A percentile compares a stretch with the other conserved stretches of the same genome.
Conservation (phyloP, 92 coral and sea anemone genomes). For the Porites lobata region DNA sequence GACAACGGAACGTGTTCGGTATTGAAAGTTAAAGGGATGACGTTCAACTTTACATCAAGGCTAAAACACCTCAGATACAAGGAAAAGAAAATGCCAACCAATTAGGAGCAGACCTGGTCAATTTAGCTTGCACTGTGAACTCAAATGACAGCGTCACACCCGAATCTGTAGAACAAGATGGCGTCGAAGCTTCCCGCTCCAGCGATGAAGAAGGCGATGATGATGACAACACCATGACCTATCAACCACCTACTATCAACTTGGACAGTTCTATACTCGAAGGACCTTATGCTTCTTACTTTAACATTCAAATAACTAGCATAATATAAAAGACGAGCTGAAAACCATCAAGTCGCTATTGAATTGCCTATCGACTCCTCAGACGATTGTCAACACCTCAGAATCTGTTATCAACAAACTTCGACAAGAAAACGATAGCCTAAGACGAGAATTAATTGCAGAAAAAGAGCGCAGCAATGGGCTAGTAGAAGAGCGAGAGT, state of each 20-base stretch:
- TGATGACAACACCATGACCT: not conserved
- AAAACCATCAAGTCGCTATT: not conserved
- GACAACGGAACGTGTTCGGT: too few species aligned
- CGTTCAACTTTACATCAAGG: too few species aligned
- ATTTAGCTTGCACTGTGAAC: not conserved
- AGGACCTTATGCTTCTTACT: too few species aligned
- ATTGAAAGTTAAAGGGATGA: too few species aligned
- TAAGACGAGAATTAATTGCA: not conserved
- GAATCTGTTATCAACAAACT: not conserved
- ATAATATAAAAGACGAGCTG: not conserved
- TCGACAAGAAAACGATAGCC: not conserved
- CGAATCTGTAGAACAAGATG: not conserved
- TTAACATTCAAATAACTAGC: not conserved
- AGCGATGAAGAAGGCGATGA: not conserved
- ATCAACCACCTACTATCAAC: too few species aligned
- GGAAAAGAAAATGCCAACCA: constrained; percentile 34
- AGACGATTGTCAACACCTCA: not conserved
- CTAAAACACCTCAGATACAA: constrained; percentile 39
- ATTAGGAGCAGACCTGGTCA: not conserved
- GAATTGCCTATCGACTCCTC: not conserved
- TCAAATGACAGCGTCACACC: not conserved
- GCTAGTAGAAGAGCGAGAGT: too few species aligned
- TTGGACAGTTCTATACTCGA: too few species aligned
- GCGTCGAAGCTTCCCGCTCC: not conserved
- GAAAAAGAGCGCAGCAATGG: too few species aligned